Conservation (phyloP, 1,140 invertebrate genomes). For the Trichonephila inaurata region DNA sequence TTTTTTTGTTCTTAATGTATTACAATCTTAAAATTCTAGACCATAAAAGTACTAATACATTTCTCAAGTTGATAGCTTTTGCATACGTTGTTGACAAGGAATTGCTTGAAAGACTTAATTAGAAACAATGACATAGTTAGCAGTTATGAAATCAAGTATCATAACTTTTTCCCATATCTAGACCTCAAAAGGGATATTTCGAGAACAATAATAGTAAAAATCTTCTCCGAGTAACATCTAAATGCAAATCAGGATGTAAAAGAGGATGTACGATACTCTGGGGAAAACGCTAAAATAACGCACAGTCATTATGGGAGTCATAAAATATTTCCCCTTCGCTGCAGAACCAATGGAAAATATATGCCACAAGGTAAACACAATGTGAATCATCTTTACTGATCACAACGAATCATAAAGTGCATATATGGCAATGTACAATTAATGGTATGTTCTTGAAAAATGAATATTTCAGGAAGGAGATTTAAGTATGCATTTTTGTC, state of each 20-base stretch:
- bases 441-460: not conserved
- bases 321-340: conserved; percentile 32
- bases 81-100: not conserved
- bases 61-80: not conserved
- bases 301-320: not conserved
- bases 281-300: not conserved
- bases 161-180: not conserved
- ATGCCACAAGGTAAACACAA: not conserved
- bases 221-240: not conserved
- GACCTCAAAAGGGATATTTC: conserved; percentile 2
- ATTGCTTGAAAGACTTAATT: not conserved
- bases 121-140: not conserved
- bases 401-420: not conserved
- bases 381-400: not conserved
- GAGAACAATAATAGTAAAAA: not conserved
- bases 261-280: not conserved
- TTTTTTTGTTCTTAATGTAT: no score
- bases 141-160: not conserved
- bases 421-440: not conserved
- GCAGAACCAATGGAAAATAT: not conserved
- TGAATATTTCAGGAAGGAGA: not conserved
- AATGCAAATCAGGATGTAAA: conserved; percentile 6
- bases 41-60: not conserved
- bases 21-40: not conserved
- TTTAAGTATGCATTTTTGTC: no score